Percentiles rank a stretch among this genome's conserved stretches.
Evolutionary conservation across 2,888 invertebrate genomes (phyloP).

Genomic region (Piscicola geometra): DNA sequence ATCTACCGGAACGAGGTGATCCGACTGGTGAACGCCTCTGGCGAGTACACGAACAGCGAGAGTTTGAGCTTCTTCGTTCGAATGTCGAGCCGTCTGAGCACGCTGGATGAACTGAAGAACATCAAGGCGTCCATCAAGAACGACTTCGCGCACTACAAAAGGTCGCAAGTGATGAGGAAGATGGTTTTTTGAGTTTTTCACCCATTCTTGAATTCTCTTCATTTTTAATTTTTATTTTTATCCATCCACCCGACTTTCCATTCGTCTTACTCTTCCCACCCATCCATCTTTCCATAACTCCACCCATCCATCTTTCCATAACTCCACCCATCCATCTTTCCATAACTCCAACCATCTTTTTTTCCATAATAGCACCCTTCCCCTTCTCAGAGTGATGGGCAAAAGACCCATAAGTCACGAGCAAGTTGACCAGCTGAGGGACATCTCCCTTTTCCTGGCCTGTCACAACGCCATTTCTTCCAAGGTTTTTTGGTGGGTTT

Average conservation of each 20-base stretch:
- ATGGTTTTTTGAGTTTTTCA: neutral
- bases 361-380: too few relatives aligned
- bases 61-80: constrained; percentile 90
- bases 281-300: too few relatives aligned
- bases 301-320: too few relatives aligned
- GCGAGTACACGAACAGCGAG: constrained; percentile 61
- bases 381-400: constrained; percentile 9
- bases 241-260: neutral
- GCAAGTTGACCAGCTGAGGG: constrained; percentile 89
- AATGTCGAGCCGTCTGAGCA: constrained; percentile 97
- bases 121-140: constrained; percentile 99
- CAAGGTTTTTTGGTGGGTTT: neutral
- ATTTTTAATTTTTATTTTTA: too few relatives aligned
- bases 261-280: too few relatives aligned
- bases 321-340: too few relatives aligned
- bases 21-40: constrained; percentile 85
- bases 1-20: constrained; percentile 89
- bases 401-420: constrained; percentile 29
- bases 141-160: constrained; percentile 84
- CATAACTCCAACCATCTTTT: too few relatives aligned
- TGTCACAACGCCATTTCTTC: constrained; percentile 88
- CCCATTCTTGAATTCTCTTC: too few relatives aligned
- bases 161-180: constrained; percentile 31
- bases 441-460: constrained; percentile 94
- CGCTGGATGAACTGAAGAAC: constrained; percentile 93